These are phyloP conservation scores for Mungos mungo DNA, from an alignment of 2,113 vertebrate genomes.

Conservation along the genomic window DNA sequence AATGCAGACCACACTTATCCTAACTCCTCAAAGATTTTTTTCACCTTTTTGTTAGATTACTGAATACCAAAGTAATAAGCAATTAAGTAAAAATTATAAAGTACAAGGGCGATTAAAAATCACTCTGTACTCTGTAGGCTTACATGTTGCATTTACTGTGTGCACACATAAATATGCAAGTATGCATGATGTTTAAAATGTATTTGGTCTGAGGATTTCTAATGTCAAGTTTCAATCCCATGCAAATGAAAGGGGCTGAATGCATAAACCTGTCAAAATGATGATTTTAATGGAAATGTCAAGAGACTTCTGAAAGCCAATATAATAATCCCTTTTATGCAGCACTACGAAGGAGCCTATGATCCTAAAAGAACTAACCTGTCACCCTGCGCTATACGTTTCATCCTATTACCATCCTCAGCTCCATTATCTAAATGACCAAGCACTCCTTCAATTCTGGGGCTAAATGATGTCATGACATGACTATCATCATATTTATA, in stretches of 20 bases:
- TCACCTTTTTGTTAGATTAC: background rate
- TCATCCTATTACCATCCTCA: conserved; percentile 53
- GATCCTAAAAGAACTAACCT: conserved; percentile 70
- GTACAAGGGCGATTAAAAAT: conserved; percentile 24
- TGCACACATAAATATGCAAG: conserved; percentile 55
- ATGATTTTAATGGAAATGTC: conserved; percentile 78
- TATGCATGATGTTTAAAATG: conserved; percentile 52
- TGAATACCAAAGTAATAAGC: background rate
- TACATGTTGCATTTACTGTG: conserved; percentile 14
- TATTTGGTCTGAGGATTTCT: conserved; percentile 65
- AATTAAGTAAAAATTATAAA: conserved; percentile 18
- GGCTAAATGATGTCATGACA: conserved; percentile 74
- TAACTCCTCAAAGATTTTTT: conserved; percentile 32
- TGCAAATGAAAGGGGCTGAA: conserved; percentile 75
- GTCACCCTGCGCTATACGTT: conserved; percentile 42
- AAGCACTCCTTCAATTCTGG: conserved; percentile 64
- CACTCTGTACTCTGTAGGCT: background rate
- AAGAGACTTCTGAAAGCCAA: conserved; percentile 69
- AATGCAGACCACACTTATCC: background rate
- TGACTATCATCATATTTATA: conserved; percentile 74
- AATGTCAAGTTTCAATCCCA: conserved; percentile 73
- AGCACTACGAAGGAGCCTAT: conserved; percentile 27
- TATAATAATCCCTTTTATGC: conserved; percentile 74
- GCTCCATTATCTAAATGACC: conserved; percentile 76
- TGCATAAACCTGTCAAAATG: conserved; percentile 77